Conservation (phyloP, 2,797 vertebrate species). For the Chelon labrosus region DNA sequence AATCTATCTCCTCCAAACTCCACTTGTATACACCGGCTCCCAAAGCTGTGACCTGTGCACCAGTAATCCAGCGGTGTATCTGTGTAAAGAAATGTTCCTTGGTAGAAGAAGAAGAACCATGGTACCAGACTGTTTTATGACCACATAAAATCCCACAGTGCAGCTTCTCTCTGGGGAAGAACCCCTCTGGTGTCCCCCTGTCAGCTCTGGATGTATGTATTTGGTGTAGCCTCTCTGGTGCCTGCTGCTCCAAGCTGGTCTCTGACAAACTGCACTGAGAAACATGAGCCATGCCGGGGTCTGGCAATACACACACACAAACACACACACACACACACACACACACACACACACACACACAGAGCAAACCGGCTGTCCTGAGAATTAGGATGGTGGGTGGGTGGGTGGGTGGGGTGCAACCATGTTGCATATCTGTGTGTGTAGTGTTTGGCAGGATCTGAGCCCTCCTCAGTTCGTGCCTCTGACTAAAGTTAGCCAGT, state of each 20-base stretch:
- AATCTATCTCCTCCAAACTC: conserved; percentile 31
- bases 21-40: conserved; percentile 49
- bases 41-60: conserved; percentile 48
- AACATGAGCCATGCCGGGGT: conserved; percentile 88
- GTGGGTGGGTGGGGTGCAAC: conserved; percentile 21
- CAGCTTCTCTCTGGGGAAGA: conserved; percentile 62
- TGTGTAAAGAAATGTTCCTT: conserved; percentile 73
- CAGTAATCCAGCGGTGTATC: conserved; percentile 66
- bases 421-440: conserved; percentile 64
- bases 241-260: conserved; percentile 85
- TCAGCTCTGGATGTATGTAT: conserved; percentile 65
- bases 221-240: conserved; percentile 81
- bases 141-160: conserved; percentile 42
- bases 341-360: conserved; percentile 17
- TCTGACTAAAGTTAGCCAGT: conserved; percentile 87
- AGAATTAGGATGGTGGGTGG: conserved; percentile 36
- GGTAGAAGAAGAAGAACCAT: conserved; percentile 80
- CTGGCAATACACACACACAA: conserved; percentile 47
- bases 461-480: conserved; percentile 23
- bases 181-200: conserved; percentile 56
- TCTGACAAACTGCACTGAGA: conserved; percentile 90
- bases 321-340: conserved; percentile 18
- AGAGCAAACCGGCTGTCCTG: conserved; percentile 70
- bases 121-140: conserved; percentile 69
- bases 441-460: conserved; percentile 55